phyloP scores from a whole-genome alignment of 2,113 vertebrate species.

The Sphyrna mokarran region DNA sequence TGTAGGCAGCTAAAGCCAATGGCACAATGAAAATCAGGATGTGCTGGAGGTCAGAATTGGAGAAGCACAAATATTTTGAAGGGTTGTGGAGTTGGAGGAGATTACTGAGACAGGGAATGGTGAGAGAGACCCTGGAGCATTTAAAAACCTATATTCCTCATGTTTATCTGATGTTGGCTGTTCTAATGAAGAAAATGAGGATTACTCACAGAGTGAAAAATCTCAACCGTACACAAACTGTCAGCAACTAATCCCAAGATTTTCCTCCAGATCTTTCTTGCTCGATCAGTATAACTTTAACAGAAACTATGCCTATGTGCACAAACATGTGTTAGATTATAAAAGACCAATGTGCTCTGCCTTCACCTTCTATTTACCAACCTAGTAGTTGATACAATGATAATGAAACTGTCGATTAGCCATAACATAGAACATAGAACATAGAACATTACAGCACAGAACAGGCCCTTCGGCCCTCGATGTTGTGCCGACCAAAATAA shows the following conservation, averaged over 20 bases:
- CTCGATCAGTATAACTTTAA: no score
- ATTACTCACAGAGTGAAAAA: neutral
- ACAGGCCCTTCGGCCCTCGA: no score
- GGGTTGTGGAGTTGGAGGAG: neutral
- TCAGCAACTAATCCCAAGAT: neutral
- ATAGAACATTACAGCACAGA: no score
- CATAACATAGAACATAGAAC: no score
- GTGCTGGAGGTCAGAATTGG: neutral
- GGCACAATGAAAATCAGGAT: neutral
- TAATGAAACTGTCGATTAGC: no score
- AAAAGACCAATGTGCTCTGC: no score
- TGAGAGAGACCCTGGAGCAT: neutral
- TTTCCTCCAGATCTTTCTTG: no score
- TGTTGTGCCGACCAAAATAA: no score
- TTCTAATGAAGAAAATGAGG: neutral
- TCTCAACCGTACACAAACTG: neutral
- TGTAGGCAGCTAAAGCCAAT: neutral
- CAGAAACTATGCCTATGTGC: no score
- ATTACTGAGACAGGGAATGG: neutral
- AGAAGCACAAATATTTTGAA: neutral
- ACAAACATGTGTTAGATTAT: no score
- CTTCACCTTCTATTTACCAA: neutral
- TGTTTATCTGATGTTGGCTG: neutral
- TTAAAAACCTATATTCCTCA: neutral
- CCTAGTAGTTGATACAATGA: neutral